Conservation (phyloP, 2,888 invertebrate genomes). For the Nemurella pictetii region DNA sequence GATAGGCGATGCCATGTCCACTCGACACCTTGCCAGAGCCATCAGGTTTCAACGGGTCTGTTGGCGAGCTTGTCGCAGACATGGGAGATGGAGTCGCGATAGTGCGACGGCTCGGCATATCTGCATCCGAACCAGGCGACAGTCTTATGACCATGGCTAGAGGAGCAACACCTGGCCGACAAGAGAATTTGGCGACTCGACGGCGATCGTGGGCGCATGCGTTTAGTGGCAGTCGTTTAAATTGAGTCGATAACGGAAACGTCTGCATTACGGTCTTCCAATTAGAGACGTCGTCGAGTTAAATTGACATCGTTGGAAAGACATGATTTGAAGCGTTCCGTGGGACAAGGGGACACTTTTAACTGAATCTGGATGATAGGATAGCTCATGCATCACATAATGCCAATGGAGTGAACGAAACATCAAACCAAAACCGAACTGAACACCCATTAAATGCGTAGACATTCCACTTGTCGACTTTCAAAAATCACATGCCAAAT, state of each 20-base stretch:
- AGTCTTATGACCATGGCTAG: neutral
- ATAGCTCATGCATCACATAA: too few relatives aligned
- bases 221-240: neutral
- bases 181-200: neutral
- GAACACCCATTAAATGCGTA: too few relatives aligned
- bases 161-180: neutral
- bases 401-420: too few relatives aligned
- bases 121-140: neutral
- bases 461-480: neutral
- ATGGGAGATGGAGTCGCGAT: neutral
- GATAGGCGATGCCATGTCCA: too few relatives aligned
- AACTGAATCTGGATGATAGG: too few relatives aligned
- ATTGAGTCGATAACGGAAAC: neutral
- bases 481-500: neutral
- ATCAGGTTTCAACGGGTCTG: neutral
- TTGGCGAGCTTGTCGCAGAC: neutral
- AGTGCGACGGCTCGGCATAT: too few relatives aligned
- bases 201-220: neutral
- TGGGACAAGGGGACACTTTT: too few relatives aligned
- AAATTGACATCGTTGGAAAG: too few relatives aligned
- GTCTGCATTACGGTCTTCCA: neutral
- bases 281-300: too few relatives aligned
- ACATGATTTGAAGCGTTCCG: too few relatives aligned
- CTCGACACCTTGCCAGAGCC: neutral
- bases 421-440: neutral